Evolutionary conservation across 2,888 invertebrate species (phyloP), one percentile per base, ranked within the genome.

Genomic region (Apeira syringaria): DNA sequence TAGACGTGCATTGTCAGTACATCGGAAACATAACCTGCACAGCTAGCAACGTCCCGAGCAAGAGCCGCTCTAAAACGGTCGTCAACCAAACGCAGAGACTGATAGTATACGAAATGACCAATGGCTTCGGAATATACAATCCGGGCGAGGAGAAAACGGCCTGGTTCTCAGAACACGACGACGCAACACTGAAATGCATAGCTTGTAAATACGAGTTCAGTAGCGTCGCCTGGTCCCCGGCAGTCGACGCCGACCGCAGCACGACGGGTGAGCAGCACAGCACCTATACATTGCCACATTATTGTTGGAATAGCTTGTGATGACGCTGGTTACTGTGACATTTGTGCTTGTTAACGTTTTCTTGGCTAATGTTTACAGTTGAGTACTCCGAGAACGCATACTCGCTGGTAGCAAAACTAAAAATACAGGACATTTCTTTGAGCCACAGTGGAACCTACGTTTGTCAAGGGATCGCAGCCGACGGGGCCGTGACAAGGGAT

Each of bases 171-270:
- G 68, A 85, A 56, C 61, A 68, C 11, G 56, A 77, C 6, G 50
- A 58, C 4, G 68, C 80, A 1, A 50, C 45, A 4, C 27, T 80
- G 2, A 67, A 65, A 33, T 89, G 88, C 51, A 52, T 77, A 17
- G 88, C 82, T 17, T 86, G 87, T 0, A 68, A 59, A 47, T 76
- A 80, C 45, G 64, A 79, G 7, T 87, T 69, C 48, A 10, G 32
- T 1, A 71, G 67, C 40, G 69, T 84, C 0, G 68, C 69, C n/a
- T 89, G 88, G 88, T 22, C 56, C 2, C 15, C 11, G 6, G 63
- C 62, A 12, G 48, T 47, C 9, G 52, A 70, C 13, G 58, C 47
- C 5, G 25, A 18, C 6, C 1, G 6, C 26, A n/a, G 12, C 6
- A 11, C 10, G 4, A 36, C 4, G 3, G 31, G 42, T 41, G 26